Base-by-base conservation (phyloP, 2,113 vertebrate species). In the Saguinus imperator region DNA sequence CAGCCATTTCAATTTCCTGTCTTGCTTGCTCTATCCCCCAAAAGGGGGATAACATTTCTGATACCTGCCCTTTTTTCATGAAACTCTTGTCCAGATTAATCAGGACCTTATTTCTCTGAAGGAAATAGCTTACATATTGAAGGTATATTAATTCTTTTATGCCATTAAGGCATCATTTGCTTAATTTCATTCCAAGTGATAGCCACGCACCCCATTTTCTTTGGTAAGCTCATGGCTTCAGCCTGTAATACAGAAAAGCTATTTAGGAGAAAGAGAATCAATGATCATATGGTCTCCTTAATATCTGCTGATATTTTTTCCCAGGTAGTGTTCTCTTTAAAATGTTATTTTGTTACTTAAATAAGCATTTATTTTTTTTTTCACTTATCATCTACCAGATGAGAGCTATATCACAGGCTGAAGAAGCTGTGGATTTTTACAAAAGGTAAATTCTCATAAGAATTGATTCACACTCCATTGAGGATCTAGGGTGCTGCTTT, bases 1-100 rank as follows among this genome's bases (percentile, higher is more conserved):
- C 94, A 94, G 72, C 83, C 87, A 93, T 93, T 97, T 97, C 94
- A 89, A 96, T 98, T 97, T 97, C 94, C 80, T 80, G n/a, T 73
- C 64, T 68, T 89, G 37, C 70, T 64, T 40, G 52, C 29, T 94
- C 52, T 64, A 90, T 72, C 73, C 87, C 87, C 84, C 80, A 66
- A 97, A 94, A 94, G 4, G 48, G 52, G 93, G 55, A 94, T 95
- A 91, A 66, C 45, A 18, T 72, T 95, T 77, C 58, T 76, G 64
- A 94, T 79, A 94, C 68, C 57, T 94, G 87, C 43, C 35, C 87
- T 92, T 68, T 85, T 91, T 93, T 90, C 61, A 85, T 68, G 66
- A 96, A 66, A 95, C 89, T 95, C 92, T 94, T 82, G 72, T 97
- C 81, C 40, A 70, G 64, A 96, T 97, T 88, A 94, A 97, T 81